Evolutionary conservation across 2,888 invertebrate species (phyloP).

Genomic region (Oithona nana): DNA sequence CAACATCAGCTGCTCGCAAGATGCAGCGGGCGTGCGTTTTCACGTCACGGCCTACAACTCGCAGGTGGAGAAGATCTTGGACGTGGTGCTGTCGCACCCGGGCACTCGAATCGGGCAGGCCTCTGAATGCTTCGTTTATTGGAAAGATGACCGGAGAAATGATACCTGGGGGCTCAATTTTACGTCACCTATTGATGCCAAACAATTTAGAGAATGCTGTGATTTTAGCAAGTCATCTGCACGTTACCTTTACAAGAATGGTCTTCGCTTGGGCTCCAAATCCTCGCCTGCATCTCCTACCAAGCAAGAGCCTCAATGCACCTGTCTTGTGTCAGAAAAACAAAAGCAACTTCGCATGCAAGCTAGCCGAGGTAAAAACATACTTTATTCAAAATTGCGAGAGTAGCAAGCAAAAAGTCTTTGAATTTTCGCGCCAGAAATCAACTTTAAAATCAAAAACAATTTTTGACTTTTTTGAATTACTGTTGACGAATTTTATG

Average conservation of each 20-base stretch:
- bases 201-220: slow-evolving; percentile 88
- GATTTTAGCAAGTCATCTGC: background rate
- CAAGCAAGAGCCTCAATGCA: slow-evolving; percentile 66
- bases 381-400: too few relatives aligned
- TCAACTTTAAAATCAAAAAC: too few relatives aligned
- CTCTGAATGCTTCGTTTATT: slow-evolving; percentile 95
- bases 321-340: slow-evolving; percentile 85
- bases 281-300: slow-evolving; percentile 87
- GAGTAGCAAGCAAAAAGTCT: too few relatives aligned
- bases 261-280: slow-evolving; percentile 12
- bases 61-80: slow-evolving; percentile 94
- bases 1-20: slow-evolving; percentile 76
- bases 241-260: background rate
- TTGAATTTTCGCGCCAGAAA: too few relatives aligned
- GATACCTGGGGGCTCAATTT: slow-evolving; percentile 98
- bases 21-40: slow-evolving; percentile 80
- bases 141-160: slow-evolving; percentile 91
- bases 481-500: too few relatives aligned
- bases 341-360: slow-evolving; percentile 63
- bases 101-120: slow-evolving; percentile 92
- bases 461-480: too few relatives aligned
- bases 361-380: slow-evolving; percentile 41
- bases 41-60: slow-evolving; percentile 98
- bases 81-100: slow-evolving; percentile 87
- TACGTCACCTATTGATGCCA: slow-evolving; percentile 88